phyloP scores from a whole-genome alignment of 2,888 invertebrate genomes.

The Ennomos fuscantarius region DNA sequence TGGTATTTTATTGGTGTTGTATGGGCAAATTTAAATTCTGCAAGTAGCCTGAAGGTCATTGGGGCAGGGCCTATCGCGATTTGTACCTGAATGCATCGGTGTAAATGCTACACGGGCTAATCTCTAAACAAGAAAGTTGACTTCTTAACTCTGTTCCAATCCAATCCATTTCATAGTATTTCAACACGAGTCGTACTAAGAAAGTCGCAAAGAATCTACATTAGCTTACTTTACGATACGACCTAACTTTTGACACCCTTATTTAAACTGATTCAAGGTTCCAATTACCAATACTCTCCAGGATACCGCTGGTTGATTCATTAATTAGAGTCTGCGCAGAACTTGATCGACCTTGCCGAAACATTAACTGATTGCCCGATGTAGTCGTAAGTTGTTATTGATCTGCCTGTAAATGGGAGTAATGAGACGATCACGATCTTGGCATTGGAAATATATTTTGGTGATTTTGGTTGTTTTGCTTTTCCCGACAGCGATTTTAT shows the following conservation, averaged over 20 bases:
- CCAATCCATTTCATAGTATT: too few relatives aligned
- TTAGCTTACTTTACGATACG: too few relatives aligned
- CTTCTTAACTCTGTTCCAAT: too few relatives aligned
- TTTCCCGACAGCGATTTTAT: not conserved
- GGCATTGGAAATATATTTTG: constrained; percentile 13
- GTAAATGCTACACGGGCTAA: too few relatives aligned
- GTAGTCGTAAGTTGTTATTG: constrained; percentile 21
- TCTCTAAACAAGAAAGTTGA: too few relatives aligned
- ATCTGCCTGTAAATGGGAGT: constrained; percentile 13
- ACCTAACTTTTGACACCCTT: not conserved
- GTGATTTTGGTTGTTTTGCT: constrained; percentile 4
- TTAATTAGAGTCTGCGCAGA: constrained; percentile 33
- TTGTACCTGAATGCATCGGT: too few relatives aligned
- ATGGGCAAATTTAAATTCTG: too few relatives aligned
- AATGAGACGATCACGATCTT: constrained; percentile 20
- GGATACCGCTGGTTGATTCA: constrained; percentile 30
- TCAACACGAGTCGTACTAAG: too few relatives aligned
- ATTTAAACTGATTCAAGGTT: constrained; percentile 21
- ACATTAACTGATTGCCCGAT: constrained; percentile 33
- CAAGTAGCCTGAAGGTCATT: too few relatives aligned
- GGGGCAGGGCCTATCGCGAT: too few relatives aligned
- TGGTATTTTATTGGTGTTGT: too few relatives aligned
- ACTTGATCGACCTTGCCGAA: constrained; percentile 29
- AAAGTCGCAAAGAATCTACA: too few relatives aligned
- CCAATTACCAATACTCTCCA: constrained; percentile 19